Percentiles rank a stretch among this genome's conserved stretches.
Evolutionary conservation across 2,888 invertebrate species (phyloP).

Genomic region (Macrostomum cliftonense): DNA sequence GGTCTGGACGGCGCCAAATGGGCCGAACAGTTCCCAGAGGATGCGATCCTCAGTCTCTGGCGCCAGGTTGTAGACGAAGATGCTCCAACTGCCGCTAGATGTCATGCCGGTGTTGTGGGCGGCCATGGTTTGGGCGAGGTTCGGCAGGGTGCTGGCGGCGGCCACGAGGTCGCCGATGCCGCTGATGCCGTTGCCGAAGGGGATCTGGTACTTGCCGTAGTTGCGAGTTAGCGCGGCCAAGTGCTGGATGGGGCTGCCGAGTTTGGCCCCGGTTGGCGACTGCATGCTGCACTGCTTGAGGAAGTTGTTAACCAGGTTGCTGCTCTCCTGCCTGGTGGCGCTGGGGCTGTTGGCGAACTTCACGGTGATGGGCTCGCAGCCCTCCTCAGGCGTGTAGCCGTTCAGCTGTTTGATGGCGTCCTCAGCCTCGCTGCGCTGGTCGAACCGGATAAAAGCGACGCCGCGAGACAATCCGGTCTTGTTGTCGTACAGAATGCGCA

Average conservation of each 20-base stretch:
- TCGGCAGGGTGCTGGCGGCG: slow-evolving; percentile 22
- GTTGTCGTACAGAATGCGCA: slow-evolving; percentile 39
- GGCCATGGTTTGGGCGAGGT: not conserved
- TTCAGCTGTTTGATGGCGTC: slow-evolving; percentile 72
- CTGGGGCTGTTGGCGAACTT: slow-evolving; percentile 77
- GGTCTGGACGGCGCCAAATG: slow-evolving; percentile 87
- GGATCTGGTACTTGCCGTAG: not conserved
- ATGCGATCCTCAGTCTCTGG: slow-evolving; percentile 77
- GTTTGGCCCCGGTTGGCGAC: slow-evolving; percentile 40
- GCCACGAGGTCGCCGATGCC: not conserved
- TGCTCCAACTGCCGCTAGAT: slow-evolving; percentile 62
- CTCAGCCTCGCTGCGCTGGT: slow-evolving; percentile 71
- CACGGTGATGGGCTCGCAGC: slow-evolving; percentile 47
- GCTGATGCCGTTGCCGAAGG: slow-evolving; percentile 3
- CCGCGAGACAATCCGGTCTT: slow-evolving; percentile 55
- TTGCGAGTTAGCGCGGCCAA: slow-evolving; percentile 39
- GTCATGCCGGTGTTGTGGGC: not conserved
- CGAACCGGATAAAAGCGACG: slow-evolving; percentile 77
- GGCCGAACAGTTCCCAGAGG: slow-evolving; percentile 82
- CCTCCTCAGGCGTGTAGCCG: slow-evolving; percentile 38
- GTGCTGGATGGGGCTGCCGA: slow-evolving; percentile 63
- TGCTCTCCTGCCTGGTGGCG: slow-evolving; percentile 30
- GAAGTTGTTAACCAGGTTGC: slow-evolving; percentile 13
- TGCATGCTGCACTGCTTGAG: slow-evolving; percentile 21
- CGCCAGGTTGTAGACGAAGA: slow-evolving; percentile 76